Conservation (phyloP, 2,888 invertebrate species). For the Pteria penguin region DNA sequence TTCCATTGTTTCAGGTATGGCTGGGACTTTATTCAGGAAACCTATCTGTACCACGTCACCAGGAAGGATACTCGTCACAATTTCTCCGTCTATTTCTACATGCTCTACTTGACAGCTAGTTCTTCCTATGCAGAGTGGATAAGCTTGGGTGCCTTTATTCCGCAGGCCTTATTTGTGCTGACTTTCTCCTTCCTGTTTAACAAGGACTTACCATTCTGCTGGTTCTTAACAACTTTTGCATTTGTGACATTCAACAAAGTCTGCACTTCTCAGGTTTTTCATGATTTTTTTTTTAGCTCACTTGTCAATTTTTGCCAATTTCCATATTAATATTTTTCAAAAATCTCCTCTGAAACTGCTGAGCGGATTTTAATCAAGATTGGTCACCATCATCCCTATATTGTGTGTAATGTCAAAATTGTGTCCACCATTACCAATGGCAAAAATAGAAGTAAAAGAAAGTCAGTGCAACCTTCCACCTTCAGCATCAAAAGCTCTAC, state of each 20-base stretch:
- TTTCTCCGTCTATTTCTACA: constrained; percentile 96
- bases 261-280: constrained; percentile 90
- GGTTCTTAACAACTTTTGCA: constrained; percentile 91
- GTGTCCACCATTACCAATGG: too few species aligned
- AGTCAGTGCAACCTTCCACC: too few species aligned
- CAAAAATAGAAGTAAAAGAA: too few species aligned
- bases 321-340: too few species aligned
- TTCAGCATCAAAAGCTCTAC: too few species aligned
- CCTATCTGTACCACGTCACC: constrained; percentile 93
- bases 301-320: too few species aligned
- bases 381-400: too few species aligned
- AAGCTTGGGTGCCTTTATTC: constrained; percentile 84
- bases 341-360: too few species aligned
- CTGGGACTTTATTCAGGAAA: constrained; percentile 92
- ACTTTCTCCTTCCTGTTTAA: constrained; percentile 72
- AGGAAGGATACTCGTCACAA: constrained; percentile 95
- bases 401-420: too few species aligned
- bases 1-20: constrained; percentile 85
- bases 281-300: too few species aligned
- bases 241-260: constrained; percentile 97
- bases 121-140: constrained; percentile 79
- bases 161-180: constrained; percentile 82
- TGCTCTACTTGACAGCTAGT: constrained; percentile 86
- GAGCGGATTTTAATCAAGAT: too few species aligned
- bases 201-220: constrained; percentile 88